Evolutionary conservation across 2,113 vertebrate species (phyloP).

Genomic region (Chlorodrepanis virens): DNA sequence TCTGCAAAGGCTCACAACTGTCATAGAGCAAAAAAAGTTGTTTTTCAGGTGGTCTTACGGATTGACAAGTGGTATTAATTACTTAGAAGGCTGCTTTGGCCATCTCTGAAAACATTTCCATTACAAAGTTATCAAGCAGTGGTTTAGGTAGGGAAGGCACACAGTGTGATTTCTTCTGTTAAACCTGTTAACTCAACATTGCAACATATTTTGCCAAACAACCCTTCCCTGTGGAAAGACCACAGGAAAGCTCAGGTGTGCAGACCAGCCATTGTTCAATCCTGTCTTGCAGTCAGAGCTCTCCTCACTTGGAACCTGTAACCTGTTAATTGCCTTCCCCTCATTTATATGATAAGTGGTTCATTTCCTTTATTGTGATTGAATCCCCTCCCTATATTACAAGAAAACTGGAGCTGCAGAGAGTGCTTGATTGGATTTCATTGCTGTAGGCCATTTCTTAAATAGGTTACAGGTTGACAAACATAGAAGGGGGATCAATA

Average conservation of each 20-base stretch:
- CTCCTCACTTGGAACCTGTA: constrained; percentile 51
- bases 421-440: constrained; percentile 71
- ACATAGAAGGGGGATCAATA: constrained; percentile 69
- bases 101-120: background rate
- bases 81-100: background rate
- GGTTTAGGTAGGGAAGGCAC: too few relatives aligned
- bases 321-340: constrained; percentile 65
- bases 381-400: constrained; percentile 63
- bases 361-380: constrained; percentile 72
- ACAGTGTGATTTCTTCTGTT: background rate
- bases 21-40: background rate
- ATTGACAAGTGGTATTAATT: background rate
- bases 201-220: background rate
- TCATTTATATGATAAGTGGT: constrained; percentile 74
- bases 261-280: background rate
- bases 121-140: background rate
- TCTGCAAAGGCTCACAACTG: background rate
- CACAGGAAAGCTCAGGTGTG: background rate
- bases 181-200: background rate
- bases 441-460: constrained; percentile 71
- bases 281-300: constrained; percentile 14
- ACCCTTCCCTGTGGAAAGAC: background rate
- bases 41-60: background rate
- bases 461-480: constrained; percentile 74
- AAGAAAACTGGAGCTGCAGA: constrained; percentile 63